Evolutionary conservation across 2,113 vertebrate genomes (phyloP).

Genomic region (Anolis sagrei): DNA sequence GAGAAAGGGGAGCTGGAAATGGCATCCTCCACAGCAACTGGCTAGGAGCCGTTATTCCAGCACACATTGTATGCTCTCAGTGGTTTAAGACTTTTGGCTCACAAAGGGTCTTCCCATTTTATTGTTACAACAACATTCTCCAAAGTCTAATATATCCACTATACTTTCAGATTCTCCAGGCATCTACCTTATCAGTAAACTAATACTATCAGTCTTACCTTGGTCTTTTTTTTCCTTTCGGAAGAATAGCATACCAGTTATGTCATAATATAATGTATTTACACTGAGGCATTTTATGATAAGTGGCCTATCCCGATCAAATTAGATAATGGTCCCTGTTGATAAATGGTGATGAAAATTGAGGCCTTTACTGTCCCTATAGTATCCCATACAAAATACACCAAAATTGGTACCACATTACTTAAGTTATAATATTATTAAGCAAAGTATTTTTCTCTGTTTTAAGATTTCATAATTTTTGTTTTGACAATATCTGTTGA

Average conservation of each 20-base stretch:
- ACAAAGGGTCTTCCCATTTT: background rate
- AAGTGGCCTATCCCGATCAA: background rate
- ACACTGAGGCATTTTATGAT: background rate
- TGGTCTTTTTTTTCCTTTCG: background rate
- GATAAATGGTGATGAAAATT: background rate
- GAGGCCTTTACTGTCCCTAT: background rate
- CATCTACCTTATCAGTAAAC: background rate
- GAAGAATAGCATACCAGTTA: background rate
- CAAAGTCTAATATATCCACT: no score
- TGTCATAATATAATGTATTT: background rate
- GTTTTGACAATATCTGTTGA: conserved; percentile 44
- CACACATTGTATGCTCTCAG: no score
- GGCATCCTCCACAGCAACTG: no score
- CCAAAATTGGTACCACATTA: background rate
- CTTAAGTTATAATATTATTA: background rate
- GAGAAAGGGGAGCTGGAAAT: no score
- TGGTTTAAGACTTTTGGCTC: background rate
- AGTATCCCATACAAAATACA: conserved; percentile 2
- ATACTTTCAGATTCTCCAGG: background rate
- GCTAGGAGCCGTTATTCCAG: no score
- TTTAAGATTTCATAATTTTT: conserved; percentile 62
- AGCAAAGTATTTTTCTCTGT: conserved; percentile 7
- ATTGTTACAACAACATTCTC: background rate
- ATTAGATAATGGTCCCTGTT: background rate
- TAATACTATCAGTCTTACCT: no score